phyloP scores from a whole-genome alignment of 2,888 invertebrate genomes.

The Papilio gigon region DNA sequence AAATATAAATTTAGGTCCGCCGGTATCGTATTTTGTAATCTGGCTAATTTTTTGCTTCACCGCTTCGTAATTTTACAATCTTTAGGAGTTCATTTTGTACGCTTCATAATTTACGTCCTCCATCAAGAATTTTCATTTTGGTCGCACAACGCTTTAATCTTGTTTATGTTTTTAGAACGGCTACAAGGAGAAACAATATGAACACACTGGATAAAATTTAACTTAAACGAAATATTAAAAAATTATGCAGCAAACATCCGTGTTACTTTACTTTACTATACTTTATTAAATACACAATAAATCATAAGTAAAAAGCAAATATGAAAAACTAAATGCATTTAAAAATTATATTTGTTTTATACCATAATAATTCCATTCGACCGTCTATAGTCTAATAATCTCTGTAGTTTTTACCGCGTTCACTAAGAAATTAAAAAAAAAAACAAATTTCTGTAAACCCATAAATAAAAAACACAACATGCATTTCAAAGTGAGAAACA shows the following conservation, averaged over 20 bases:
- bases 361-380: too few species aligned
- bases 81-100: conserved; percentile 40
- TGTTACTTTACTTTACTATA: too few species aligned
- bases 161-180: conserved; percentile 31
- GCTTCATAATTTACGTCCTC: conserved; percentile 39
- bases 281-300: too few species aligned
- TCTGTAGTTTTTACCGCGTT: not conserved
- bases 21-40: conserved; percentile 3
- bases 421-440: not conserved
- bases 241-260: not conserved
- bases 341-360: too few species aligned
- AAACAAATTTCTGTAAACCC: too few species aligned
- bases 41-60: conserved; percentile 33
- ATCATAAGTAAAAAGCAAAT: too few species aligned
- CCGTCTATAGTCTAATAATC: too few species aligned
- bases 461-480: too few species aligned
- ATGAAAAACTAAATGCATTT: too few species aligned
- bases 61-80: conserved; percentile 37
- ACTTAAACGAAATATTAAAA: not conserved
- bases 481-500: too few species aligned
- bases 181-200: not conserved
- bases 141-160: conserved; percentile 33
- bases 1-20: conserved; percentile 18
- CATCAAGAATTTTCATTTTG: conserved; percentile 38
- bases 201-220: conserved; percentile 4